These are phyloP conservation scores for Alitta virens DNA, from an alignment of 2,888 invertebrate species.

Conservation along the genomic window DNA sequence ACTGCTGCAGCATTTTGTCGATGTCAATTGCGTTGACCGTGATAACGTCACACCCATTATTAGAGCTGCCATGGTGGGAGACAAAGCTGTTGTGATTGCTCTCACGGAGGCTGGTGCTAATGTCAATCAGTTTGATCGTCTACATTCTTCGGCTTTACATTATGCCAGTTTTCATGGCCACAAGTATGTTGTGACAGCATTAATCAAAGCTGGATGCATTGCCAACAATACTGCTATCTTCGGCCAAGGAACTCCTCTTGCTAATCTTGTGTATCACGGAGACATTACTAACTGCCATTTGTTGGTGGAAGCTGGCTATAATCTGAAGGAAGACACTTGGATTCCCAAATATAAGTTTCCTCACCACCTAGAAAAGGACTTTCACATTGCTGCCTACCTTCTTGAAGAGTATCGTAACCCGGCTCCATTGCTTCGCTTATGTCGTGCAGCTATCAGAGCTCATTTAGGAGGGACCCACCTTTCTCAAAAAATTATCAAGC, in stretches of 20 bases:
- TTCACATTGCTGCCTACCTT: not conserved
- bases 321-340: slow-evolving; percentile 23
- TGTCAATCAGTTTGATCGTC: slow-evolving; percentile 29
- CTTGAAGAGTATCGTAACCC: not conserved
- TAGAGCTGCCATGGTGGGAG: slow-evolving; percentile 29
- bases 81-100: slow-evolving; percentile 25
- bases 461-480: not conserved
- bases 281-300: slow-evolving; percentile 28
- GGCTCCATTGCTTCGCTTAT: not conserved
- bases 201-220: slow-evolving; percentile 34
- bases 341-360: not conserved
- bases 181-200: slow-evolving; percentile 15
- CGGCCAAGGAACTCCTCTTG: slow-evolving; percentile 37
- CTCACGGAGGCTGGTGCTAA: slow-evolving; percentile 34
- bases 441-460: not conserved
- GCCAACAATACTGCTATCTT: slow-evolving; percentile 31
- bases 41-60: slow-evolving; percentile 37
- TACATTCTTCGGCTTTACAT: slow-evolving; percentile 35
- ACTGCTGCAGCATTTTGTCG: slow-evolving; percentile 8
- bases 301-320: slow-evolving; percentile 35
- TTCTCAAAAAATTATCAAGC: not conserved
- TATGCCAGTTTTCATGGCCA: slow-evolving; percentile 34
- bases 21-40: slow-evolving; percentile 34
- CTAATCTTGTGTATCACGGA: slow-evolving; percentile 30
- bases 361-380: not conserved